Evolutionary conservation across 1,140 invertebrate genomes (phyloP).

Genomic region (Heliconius himera): DNA sequence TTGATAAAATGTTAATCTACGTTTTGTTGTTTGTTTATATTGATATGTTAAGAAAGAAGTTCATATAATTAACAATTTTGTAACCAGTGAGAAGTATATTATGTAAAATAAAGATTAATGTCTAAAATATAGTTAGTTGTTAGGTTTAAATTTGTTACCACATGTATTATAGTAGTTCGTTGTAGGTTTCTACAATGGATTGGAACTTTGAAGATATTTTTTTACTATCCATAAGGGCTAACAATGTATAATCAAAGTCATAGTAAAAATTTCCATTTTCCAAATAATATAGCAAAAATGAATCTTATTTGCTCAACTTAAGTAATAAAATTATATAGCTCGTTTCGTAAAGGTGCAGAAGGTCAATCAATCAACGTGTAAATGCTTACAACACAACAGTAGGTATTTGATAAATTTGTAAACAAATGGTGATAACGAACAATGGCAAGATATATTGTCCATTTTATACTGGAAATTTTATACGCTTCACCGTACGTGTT

Average conservation of each 20-base stretch:
- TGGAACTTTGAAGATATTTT: not conserved
- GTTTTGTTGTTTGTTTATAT: not conserved
- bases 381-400: not conserved
- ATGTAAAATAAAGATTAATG: no score
- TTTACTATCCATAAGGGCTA: not conserved
- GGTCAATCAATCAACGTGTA: conserved; percentile 8
- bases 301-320: not conserved
- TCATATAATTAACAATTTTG: no score
- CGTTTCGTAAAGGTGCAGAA: not conserved
- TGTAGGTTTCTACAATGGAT: no score
- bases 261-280: not conserved
- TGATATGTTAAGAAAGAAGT: not conserved
- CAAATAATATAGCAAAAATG: not conserved
- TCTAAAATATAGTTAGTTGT: no score
- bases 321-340: not conserved
- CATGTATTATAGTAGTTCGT: no score
- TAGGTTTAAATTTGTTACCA: no score
- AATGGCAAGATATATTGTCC: not conserved
- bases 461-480: not conserved
- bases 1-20: not conserved
- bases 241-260: not conserved
- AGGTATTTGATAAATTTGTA: conserved; percentile 3
- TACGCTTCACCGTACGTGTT: not conserved
- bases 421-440: not conserved
- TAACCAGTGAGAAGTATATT: no score